Base-by-base conservation (phyloP, 2,797 vertebrate species). In the Loris lydekkerianus region DNA sequence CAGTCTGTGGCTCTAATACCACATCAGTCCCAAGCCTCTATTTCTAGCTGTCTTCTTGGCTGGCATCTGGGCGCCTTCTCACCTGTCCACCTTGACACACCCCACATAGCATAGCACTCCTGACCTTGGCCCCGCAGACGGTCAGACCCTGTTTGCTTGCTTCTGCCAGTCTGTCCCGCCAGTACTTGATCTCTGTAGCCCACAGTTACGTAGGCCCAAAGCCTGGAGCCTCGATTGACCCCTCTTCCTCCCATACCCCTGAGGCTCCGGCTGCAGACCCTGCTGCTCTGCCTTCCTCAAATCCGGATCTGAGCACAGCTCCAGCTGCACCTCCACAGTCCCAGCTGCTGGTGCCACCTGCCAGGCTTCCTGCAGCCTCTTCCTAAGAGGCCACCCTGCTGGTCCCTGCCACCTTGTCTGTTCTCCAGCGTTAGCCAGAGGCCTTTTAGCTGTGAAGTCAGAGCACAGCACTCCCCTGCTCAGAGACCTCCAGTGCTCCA, bases 181-280 rank as follows among this genome's bases (percentile, higher is more conserved):
- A 0, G 5, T 23, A 5, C 69, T 10, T 20, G 49, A 18, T 46
- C 53, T 58, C 53, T 58, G 31, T 0, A 0, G 10, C 56, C 20
- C 18, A 7, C 13, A 9, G 25, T 40, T 40, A 27, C 58, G 31
- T 34, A 49, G 61, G 27, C 40, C 60, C 21, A 31, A 63, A 34
- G 34, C 34, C 43, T 21, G 10, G 65, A 3, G 29, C 11, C 69
- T 70, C 46, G 10, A 1, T 29, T 18, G 11, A 29, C n/a, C 8
- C 7, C 40, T 90, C 21, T 43, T 34, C 8, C 31, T 87, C 25
- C 56, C 17, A 5, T 9, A 4, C 34, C 46, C 1, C 1, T 5
- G 43, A 56, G 23, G 1, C 56, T 21, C 75, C 3, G 29, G 72
- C 25, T 10, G 3, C 63, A 13, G 9, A 7, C 61, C 56, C 63